These are phyloP conservation scores for Operophtera brumata DNA, from an alignment of 2,888 invertebrate genomes.

Conservation along the genomic window DNA sequence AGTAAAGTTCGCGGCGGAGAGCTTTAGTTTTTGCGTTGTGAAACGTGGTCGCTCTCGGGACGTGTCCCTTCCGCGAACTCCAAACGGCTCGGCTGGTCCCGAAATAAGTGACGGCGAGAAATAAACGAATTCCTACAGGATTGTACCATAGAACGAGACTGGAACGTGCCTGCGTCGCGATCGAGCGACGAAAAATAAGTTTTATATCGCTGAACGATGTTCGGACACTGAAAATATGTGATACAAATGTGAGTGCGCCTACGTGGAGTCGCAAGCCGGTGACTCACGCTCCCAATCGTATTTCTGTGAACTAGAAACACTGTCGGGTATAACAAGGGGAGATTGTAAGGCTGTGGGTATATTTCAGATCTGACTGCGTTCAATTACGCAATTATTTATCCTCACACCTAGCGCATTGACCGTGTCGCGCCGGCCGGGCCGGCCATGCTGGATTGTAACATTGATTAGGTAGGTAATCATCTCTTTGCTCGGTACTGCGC, in stretches of 20 bases:
- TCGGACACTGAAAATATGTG: slow-evolving; percentile 43
- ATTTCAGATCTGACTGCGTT: slow-evolving; percentile 37
- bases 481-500: not conserved
- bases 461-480: slow-evolving; percentile 5
- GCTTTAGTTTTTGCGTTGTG: slow-evolving; percentile 26
- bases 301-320: slow-evolving; percentile 44
- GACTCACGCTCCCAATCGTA: slow-evolving; percentile 48
- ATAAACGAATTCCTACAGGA: slow-evolving; percentile 45
- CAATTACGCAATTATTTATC: slow-evolving; percentile 43
- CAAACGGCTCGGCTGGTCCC: slow-evolving; percentile 44
- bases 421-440: slow-evolving; percentile 41
- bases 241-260: slow-evolving; percentile 48
- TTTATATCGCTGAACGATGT: slow-evolving; percentile 36
- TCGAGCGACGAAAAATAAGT: slow-evolving; percentile 33
- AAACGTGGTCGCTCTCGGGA: slow-evolving; percentile 25
- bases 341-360: slow-evolving; percentile 39
- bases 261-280: slow-evolving; percentile 43
- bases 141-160: slow-evolving; percentile 44
- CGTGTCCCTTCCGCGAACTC: slow-evolving; percentile 43
- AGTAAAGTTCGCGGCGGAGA: slow-evolving; percentile 29
- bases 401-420: slow-evolving; percentile 34
- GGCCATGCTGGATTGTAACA: slow-evolving; percentile 31
- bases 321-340: slow-evolving; percentile 31
- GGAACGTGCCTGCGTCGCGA: slow-evolving; percentile 42
- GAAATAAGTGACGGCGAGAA: slow-evolving; percentile 50